phyloP scores from a whole-genome alignment of 2,888 invertebrate species.

The Meiosimyza platycephala region DNA sequence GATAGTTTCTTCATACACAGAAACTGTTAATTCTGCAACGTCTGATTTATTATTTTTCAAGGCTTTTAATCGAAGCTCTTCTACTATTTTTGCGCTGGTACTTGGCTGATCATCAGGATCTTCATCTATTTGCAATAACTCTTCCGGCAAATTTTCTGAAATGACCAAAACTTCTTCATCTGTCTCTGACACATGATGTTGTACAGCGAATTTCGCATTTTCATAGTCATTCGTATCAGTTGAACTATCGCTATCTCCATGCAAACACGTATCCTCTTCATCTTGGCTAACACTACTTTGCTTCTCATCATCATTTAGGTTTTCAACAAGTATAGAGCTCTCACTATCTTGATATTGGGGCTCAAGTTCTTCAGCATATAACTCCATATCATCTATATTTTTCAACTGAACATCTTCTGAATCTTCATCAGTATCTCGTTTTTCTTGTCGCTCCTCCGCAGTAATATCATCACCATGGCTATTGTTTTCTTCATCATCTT shows the following conservation, averaged over 20 bases:
- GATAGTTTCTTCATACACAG: not conserved
- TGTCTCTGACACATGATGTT: not conserved
- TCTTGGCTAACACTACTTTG: slow-evolving; percentile 21
- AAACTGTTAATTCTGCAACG: not conserved
- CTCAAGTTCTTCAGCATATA: slow-evolving; percentile 20
- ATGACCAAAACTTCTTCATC: not conserved
- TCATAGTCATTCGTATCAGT: not conserved
- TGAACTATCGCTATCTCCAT: slow-evolving; percentile 11
- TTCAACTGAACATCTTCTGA: slow-evolving; percentile 26
- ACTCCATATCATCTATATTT: slow-evolving; percentile 39
- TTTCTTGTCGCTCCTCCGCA: slow-evolving; percentile 24
- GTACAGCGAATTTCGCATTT: not conserved
- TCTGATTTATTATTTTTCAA: not conserved
- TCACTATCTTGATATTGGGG: slow-evolving; percentile 27
- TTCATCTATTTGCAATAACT: slow-evolving; percentile 7
- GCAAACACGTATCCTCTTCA: slow-evolving; percentile 7
- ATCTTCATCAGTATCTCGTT: slow-evolving; percentile 5
- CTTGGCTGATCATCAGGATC: slow-evolving; percentile 31
- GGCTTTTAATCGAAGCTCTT: not conserved
- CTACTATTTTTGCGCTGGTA: slow-evolving; percentile 8
- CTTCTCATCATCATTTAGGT: slow-evolving; percentile 21
- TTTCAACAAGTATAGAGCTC: slow-evolving; percentile 35
- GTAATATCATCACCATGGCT: slow-evolving; percentile 30
- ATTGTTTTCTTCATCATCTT: slow-evolving; percentile 39
- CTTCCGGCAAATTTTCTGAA: not conserved